phyloP scores from a whole-genome alignment of 2,113 vertebrate genomes.

The Saccopteryx bilineata region DNA sequence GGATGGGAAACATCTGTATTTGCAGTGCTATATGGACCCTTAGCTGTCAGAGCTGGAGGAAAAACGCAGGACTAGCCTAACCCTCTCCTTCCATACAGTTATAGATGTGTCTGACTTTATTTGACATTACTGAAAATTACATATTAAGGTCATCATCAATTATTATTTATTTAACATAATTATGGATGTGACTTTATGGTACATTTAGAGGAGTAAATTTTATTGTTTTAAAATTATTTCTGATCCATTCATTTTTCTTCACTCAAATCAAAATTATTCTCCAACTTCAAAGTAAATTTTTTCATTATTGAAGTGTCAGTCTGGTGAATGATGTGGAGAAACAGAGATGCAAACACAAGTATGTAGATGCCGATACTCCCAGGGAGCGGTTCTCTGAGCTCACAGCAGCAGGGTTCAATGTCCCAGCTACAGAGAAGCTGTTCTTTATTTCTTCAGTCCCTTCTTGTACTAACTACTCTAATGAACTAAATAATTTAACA shows the following conservation, averaged over 20 bases:
- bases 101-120: not conserved
- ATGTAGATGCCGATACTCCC: not conserved
- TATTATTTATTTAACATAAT: not conserved
- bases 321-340: not conserved
- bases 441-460: not conserved
- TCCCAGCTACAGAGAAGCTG: not conserved
- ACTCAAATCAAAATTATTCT: constrained; percentile 6
- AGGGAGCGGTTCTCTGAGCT: not conserved
- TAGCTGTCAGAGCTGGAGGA: not conserved
- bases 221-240: not conserved
- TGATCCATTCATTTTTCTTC: not conserved
- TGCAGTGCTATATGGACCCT: not conserved
- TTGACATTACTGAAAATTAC: not conserved
- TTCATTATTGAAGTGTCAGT: not conserved
- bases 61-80: not conserved
- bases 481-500: no score
- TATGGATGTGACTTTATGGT: not conserved
- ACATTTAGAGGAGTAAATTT: not conserved
- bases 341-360: not conserved
- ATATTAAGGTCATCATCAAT: not conserved
- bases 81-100: not conserved
- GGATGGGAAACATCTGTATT: not conserved
- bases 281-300: not conserved
- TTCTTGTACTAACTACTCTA: not conserved
- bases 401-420: not conserved